Percentiles rank a stretch among this genome's conserved stretches.
phyloP scores from a whole-genome alignment of 2,113 vertebrate species.

The Mungos mungo region DNA sequence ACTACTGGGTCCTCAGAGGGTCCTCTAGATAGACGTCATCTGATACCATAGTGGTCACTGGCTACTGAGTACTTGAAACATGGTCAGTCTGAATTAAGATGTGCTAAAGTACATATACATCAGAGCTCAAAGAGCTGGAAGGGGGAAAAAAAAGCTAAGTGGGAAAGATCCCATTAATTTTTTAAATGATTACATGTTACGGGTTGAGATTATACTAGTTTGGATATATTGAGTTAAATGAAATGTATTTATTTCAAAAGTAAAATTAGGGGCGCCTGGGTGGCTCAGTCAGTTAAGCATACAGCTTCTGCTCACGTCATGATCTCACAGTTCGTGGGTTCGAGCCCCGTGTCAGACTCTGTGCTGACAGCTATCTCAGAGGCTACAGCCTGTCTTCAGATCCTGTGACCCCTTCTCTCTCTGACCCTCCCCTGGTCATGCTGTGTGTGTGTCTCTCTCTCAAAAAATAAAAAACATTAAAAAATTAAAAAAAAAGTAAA shows the following conservation, averaged over 20 bases:
- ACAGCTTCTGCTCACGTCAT: no score
- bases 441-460: no score
- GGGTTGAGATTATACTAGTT: neutral
- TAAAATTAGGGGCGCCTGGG: neutral
- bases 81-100: neutral
- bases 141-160: neutral
- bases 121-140: neutral
- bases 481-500: neutral
- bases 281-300: no score
- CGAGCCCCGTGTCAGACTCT: no score
- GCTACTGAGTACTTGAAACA: neutral
- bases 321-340: no score
- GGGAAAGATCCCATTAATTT: neutral
- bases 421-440: no score
- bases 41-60: fast-evolving
- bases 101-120: neutral
- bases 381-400: no score
- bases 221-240: neutral
- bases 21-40: neutral
- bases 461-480: no score
- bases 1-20: neutral
- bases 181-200: neutral
- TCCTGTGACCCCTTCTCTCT: no score
- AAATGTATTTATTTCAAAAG: neutral
- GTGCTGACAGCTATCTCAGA: no score